These are phyloP conservation scores for Hydrozoanthus gracilis DNA, from an alignment of 92 coral and sea anemone genomes.

Conservation along the genomic window DNA sequence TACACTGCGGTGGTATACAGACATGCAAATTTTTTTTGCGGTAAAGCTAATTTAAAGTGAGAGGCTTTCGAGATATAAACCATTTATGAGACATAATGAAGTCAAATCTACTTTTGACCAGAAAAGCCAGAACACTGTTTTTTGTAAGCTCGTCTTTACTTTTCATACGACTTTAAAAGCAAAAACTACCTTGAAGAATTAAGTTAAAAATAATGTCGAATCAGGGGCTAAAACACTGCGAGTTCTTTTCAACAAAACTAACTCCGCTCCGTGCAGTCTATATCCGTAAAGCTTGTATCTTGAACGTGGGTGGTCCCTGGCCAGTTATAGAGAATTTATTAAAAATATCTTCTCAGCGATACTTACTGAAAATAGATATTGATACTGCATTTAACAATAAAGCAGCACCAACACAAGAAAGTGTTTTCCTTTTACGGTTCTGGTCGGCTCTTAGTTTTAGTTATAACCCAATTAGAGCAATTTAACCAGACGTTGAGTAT, in stretches of 20 bases:
- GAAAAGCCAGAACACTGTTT: not conserved
- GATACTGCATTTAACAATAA: not conserved
- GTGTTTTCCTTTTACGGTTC: not conserved
- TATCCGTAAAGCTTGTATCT: not conserved
- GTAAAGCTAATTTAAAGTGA: constrained; percentile 6
- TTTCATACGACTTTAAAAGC: not conserved
- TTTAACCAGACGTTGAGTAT: too few relatives aligned
- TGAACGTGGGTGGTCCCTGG: not conserved
- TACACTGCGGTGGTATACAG: not conserved
- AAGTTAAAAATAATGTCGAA: not conserved
- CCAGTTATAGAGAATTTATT: not conserved
- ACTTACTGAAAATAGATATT: constrained; percentile 3
- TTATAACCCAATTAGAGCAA: too few relatives aligned
- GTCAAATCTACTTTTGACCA: not conserved
- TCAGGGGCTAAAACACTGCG: not conserved
- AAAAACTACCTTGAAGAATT: not conserved
- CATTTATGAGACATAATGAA: constrained; percentile 5
- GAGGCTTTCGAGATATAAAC: not conserved
- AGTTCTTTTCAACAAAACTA: not conserved
- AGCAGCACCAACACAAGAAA: not conserved
- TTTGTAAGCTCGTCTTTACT: not conserved
- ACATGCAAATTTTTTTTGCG: not conserved
- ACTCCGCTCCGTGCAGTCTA: not conserved
- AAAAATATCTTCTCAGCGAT: constrained; percentile 3
- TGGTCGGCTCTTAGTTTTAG: too few relatives aligned